These are phyloP conservation scores for Rotaria macrura DNA, from an alignment of 2,888 invertebrate genomes.

Conservation along the genomic window DNA sequence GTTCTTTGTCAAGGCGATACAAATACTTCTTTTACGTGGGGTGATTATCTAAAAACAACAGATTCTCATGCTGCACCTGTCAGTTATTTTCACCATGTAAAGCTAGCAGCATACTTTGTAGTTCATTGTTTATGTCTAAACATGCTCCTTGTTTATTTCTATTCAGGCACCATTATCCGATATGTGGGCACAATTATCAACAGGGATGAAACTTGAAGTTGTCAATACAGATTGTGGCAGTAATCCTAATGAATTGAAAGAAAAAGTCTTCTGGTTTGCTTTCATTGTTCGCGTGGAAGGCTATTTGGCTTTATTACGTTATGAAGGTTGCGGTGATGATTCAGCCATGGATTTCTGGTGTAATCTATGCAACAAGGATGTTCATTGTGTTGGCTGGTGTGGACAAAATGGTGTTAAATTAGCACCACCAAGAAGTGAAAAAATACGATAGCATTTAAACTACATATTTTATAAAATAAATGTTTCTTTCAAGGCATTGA, in stretches of 20 bases:
- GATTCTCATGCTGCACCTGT: constrained; percentile 69
- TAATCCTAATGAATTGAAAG: constrained; percentile 10
- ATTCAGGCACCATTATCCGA: constrained; percentile 69
- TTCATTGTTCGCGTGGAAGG: constrained; percentile 44
- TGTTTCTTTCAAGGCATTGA: constrained; percentile 60
- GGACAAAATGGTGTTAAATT: constrained; percentile 84
- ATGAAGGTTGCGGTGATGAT: constrained; percentile 83
- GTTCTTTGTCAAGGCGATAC: background rate
- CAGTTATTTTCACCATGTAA: constrained; percentile 68
- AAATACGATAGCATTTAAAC: constrained; percentile 36
- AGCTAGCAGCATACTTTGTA: constrained; percentile 33
- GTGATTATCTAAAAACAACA: constrained; percentile 49
- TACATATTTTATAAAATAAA: background rate
- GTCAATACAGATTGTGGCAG: constrained; percentile 56
- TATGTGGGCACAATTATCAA: constrained; percentile 61
- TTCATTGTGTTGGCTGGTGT: constrained; percentile 93
- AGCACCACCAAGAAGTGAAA: constrained; percentile 73
- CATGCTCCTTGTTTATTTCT: background rate
- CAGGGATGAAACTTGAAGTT: constrained; percentile 40
- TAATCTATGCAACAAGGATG: constrained; percentile 77
- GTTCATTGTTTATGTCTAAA: background rate
- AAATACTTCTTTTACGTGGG: constrained; percentile 36
- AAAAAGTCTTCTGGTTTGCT: constrained; percentile 76
- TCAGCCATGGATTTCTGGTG: constrained; percentile 88
- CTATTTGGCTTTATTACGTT: constrained; percentile 58